phyloP scores from a whole-genome alignment of 2,797 vertebrate genomes.

The Ceryle rudis region DNA sequence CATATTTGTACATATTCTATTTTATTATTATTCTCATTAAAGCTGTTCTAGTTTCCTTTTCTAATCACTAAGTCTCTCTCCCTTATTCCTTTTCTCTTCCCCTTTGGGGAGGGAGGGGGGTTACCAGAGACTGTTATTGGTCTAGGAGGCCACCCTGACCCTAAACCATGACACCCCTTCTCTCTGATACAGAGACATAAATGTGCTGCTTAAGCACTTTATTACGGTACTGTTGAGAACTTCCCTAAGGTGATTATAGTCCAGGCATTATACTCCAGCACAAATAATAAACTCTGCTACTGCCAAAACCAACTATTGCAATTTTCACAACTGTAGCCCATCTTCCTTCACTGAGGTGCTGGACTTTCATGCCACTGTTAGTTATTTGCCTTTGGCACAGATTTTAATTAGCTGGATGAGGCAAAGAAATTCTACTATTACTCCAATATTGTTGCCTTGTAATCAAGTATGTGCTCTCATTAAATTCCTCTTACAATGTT shows the following conservation, averaged over 20 bases:
- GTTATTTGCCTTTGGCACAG: not conserved
- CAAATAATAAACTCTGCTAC: not conserved
- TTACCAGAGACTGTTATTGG: no score
- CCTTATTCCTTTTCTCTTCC: no score
- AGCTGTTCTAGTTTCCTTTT: no score
- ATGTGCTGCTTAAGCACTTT: not conserved
- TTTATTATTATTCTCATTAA: no score
- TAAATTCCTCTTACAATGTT: not conserved
- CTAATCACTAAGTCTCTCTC: no score
- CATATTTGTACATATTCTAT: no score
- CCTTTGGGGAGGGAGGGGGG: no score
- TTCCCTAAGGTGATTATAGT: not conserved
- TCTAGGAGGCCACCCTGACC: no score
- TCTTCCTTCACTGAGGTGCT: not conserved
- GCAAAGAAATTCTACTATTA: not conserved
- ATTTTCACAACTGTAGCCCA: not conserved
- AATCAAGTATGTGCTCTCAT: not conserved
- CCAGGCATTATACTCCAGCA: not conserved
- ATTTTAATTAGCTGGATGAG: slow-evolving; percentile 14
- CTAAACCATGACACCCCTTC: not conserved
- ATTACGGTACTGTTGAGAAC: not conserved
- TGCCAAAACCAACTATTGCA: not conserved
- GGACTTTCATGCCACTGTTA: not conserved
- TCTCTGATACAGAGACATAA: not conserved
- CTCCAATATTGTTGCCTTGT: not conserved